Conservation (phyloP, 2,113 vertebrate species). For the Ciconia stormi region DNA sequence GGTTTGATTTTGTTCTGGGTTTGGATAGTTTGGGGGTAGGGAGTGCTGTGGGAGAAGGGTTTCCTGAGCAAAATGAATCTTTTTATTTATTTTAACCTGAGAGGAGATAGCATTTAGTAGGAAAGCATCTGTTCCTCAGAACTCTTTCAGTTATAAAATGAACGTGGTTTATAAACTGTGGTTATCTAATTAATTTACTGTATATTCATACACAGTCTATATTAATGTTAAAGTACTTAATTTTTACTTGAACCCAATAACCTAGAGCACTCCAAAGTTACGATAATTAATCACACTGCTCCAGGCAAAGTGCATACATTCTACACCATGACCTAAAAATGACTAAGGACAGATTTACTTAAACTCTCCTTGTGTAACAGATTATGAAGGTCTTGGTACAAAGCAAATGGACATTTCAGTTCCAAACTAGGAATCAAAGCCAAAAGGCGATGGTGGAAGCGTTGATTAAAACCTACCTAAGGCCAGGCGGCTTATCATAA, state of each 20-base stretch:
- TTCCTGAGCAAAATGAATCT: neutral
- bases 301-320: neutral
- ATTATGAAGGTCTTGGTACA: fast-evolving
- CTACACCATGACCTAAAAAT: neutral
- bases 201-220: neutral
- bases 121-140: neutral
- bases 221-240: neutral
- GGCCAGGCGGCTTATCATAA: fast-evolving
- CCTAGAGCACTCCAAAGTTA: neutral
- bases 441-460: neutral
- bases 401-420: neutral
- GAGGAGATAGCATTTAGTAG: neutral
- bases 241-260: neutral
- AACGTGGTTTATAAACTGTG: neutral
- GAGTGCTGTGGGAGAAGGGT: neutral
- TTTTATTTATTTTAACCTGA: neutral
- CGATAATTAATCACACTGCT: neutral
- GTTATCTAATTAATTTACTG: neutral
- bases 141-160: neutral
- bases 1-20: neutral
- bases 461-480: neutral
- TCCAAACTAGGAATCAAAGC: neutral
- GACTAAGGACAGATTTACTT: neutral
- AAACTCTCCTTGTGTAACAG: neutral
- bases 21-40: neutral